Base-by-base conservation (phyloP, 2,888 invertebrate genomes). In the Eurytoma adleriae region DNA sequence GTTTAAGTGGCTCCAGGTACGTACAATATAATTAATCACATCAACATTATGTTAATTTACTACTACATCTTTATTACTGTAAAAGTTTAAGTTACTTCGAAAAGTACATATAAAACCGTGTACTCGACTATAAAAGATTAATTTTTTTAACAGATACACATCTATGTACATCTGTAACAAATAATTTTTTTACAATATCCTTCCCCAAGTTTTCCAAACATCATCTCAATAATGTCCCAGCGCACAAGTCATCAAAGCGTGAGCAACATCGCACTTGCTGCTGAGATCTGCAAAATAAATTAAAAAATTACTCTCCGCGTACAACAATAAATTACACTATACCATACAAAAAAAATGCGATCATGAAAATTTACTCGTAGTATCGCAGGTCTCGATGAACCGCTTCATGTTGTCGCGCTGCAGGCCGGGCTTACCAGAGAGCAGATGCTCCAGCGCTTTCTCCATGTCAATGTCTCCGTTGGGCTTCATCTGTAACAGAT, bases 391-490 rank as follows among this genome's bases (percentile, higher is more conserved):
- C 14, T 77, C 62, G 16, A 80, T 80, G 30, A 69, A 70, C 5
- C 40, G 52, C 18, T 14, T 24, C 77, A 78, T 66, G 3, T 16
- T 54, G 24, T 77, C 64, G 1, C 57, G 30, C 13, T 77, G n/a
- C 3, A 73, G 48, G 13, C 70, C 77, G 16, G 69, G 64, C n/a
- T 48, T 40, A 2, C 54, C 48, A 0, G 73, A 64, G 13, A 73
- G 24, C 20, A 80, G 70, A 66, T 80, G 80, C 40, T 80, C 73
- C 2, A 78, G 2, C 5, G 78, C 78, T 27, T 66, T 77, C 0
- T 78, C 54, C 59, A 78, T 30, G 56, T 81, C 71, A 16, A 81
- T 67, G 1, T 67, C 52, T 2, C 80, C 80, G 64, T 78, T 70
- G 4, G 50, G 18, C 40, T 66, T 81, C 40, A 81, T 59, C 80